These are phyloP conservation scores for Elmis aenea DNA, from an alignment of 2,888 invertebrate genomes.

Conservation along the genomic window DNA sequence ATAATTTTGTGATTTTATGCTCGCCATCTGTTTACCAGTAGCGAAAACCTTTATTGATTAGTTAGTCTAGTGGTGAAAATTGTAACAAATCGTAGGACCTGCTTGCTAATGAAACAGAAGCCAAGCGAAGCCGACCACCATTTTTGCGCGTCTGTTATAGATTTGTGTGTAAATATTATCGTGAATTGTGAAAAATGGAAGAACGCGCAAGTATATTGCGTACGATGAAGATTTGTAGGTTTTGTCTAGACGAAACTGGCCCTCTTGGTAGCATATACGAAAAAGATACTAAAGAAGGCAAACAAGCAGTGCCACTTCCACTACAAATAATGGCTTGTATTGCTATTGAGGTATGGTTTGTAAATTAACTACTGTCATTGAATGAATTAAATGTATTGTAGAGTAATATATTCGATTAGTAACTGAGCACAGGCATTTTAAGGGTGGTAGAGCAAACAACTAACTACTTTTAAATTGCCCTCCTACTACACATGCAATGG, in stretches of 20 bases:
- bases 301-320: conserved; percentile 60
- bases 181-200: conserved; percentile 49
- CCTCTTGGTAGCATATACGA: conserved; percentile 64
- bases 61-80: conserved; percentile 17
- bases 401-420: no score
- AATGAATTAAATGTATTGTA: no score
- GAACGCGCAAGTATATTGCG: conserved; percentile 57
- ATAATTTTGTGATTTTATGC: no score
- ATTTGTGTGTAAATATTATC: conserved; percentile 18
- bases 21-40: not conserved
- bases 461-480: no score
- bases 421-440: no score
- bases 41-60: not conserved
- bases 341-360: conserved; percentile 71
- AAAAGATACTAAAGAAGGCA: conserved; percentile 51
- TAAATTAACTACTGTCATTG: conserved; percentile 28
- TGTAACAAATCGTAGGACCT: conserved; percentile 9
- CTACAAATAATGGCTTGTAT: conserved; percentile 74
- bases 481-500: no score
- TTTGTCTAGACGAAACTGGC: conserved; percentile 63
- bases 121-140: conserved; percentile 41
- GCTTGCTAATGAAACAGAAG: conserved; percentile 3
- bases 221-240: conserved; percentile 65
- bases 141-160: conserved; percentile 32
- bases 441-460: no score